Base-by-base conservation (phyloP, 2,888 invertebrate species). In the Trachelus stipa region DNA sequence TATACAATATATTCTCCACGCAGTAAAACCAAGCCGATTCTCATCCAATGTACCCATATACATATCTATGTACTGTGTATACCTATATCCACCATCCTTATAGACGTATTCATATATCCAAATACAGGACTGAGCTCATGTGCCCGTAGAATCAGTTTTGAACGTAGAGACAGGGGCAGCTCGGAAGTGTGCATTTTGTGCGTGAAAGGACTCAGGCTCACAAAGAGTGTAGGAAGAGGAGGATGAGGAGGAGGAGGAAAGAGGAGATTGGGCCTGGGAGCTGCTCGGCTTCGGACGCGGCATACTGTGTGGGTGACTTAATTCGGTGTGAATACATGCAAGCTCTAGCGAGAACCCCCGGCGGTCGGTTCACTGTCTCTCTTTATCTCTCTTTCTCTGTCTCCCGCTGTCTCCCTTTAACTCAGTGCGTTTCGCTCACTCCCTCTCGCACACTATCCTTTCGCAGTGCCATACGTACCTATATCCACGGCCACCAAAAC, bases 261-360 rank as follows among this genome's bases (percentile, higher is more conserved):
- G 56, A 56, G 56, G 23, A 56, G 23, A 56, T 56, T 56, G 56
- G 9, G 56, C 56, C 56, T 56, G 56, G 56, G 56, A 56, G 15
- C 56, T 23, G 56, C 56, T 56, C 56, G 15, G 23, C 56, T 56
- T 71, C 31, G 71, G 71, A 71, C 71, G 4, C 77, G 76, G 40
- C 68, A 71, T 71, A 68, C 69, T 84, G 89, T 90, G 85, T 88
- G 85, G 85, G 89, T 89, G 89, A 89, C 90, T 90, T 89, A 89
- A 89, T 90, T 89, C 88, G 86, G 86, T 87, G 89, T 87, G 87
- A 89, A 88, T 88, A 88, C 89, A 87, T 88, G 86, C 86, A 85
- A 85, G 84, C 87, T 83, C 83, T 83, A 83, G 80, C 56, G 56
- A 56, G 15, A 56, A 37, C 74, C 34, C 34, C 56, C 56, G 23